Percentiles rank a stretch among this genome's conserved stretches.
phyloP scores from a whole-genome alignment of 2,888 invertebrate genomes.

The Graphium colonna region DNA sequence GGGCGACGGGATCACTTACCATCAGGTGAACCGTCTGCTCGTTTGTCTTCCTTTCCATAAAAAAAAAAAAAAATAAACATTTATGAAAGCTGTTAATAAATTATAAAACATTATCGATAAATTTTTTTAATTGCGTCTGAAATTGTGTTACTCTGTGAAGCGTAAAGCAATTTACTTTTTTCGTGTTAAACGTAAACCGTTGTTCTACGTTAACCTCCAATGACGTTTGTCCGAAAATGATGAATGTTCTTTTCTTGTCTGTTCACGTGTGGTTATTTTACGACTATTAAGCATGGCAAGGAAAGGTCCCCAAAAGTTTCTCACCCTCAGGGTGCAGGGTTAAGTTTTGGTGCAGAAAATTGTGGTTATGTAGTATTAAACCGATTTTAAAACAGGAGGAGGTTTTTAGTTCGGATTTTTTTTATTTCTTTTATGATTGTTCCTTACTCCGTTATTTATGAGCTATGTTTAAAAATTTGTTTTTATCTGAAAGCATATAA shows the following conservation, averaged over 20 bases:
- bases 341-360: neutral
- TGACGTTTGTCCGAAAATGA: neutral
- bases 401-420: no score
- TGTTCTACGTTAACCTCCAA: slow-evolving; percentile 8
- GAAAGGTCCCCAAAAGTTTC: no score
- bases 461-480: no score
- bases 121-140: no score
- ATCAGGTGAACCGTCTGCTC: no score
- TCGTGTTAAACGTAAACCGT: slow-evolving; percentile 15
- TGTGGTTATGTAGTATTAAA: neutral
- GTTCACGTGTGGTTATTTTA: neutral
- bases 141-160: slow-evolving; percentile 4
- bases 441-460: no score
- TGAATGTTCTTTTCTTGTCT: neutral
- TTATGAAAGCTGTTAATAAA: no score
- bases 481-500: no score
- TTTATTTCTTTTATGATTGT: no score
- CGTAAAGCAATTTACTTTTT: slow-evolving; percentile 1
- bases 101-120: no score
- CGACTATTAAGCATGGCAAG: neutral
- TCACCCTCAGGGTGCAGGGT: neutral
- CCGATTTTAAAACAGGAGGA: neutral
- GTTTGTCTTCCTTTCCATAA: no score
- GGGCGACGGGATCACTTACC: no score
- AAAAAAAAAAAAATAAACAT: neutral